Evolutionary conservation across 2,797 vertebrate species (phyloP).

Genomic region (Halcyon leucocephala): DNA sequence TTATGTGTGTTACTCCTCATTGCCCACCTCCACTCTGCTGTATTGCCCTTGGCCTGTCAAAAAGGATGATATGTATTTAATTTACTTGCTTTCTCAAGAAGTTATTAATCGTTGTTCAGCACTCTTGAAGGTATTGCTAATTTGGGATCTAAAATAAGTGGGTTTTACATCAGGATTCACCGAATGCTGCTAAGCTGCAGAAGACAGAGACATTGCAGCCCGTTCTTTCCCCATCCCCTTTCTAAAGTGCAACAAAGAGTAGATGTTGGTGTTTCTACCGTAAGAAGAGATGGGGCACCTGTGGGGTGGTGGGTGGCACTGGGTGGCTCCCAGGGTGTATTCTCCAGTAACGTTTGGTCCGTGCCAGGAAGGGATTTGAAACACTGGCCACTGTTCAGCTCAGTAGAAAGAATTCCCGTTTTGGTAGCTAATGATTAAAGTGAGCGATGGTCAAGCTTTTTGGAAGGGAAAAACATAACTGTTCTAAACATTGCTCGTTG

Average conservation of each 20-base stretch:
- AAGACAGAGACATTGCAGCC: not conserved
- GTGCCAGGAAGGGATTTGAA: not conserved
- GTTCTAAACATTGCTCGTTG: not conserved
- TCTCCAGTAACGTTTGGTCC: not conserved
- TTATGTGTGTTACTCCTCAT: not conserved
- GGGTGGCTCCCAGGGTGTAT: fast-evolving
- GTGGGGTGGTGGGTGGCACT: fast-evolving
- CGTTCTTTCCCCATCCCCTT: not conserved
- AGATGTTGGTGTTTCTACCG: no score
- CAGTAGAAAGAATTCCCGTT: not conserved
- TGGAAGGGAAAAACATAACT: not conserved
- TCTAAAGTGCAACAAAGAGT: not conserved
- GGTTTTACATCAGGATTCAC: not conserved
- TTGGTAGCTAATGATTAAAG: not conserved
- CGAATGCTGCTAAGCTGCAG: not conserved
- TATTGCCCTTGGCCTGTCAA: not conserved
- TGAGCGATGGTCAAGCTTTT: not conserved
- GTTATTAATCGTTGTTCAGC: not conserved
- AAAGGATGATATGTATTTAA: slow-evolving; percentile 4
- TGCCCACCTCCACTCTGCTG: not conserved
- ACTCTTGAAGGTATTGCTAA: not conserved
- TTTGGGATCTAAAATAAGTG: not conserved
- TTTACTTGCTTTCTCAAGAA: not conserved
- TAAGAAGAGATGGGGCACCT: fast-evolving
- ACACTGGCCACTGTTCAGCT: not conserved